Conservation (phyloP, 2,113 vertebrate genomes). For the Cepphus grylle region DNA sequence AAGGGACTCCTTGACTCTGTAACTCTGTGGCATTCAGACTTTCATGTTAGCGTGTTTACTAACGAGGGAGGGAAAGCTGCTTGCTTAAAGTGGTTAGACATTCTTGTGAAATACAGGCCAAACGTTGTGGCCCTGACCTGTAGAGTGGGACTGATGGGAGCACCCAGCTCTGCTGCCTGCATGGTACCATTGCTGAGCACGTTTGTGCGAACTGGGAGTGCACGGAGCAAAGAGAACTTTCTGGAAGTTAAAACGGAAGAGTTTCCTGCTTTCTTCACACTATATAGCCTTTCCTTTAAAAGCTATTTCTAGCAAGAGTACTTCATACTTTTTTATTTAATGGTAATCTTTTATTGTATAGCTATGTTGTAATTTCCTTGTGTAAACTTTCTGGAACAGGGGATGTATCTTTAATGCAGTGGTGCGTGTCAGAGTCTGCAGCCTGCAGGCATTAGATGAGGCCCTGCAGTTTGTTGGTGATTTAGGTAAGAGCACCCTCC, state of each 20-base stretch:
- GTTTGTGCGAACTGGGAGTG: background rate
- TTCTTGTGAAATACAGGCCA: background rate
- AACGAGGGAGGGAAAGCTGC: background rate
- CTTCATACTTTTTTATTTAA: background rate
- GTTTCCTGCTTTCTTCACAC: background rate
- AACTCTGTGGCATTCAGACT: background rate
- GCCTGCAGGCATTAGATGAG: background rate
- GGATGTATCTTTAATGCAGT: background rate
- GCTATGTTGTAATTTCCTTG: background rate
- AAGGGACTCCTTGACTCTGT: background rate
- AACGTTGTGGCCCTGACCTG: too few species aligned
- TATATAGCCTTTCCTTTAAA: background rate
- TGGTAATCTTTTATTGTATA: background rate
- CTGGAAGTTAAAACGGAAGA: background rate
- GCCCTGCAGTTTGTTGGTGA: accelerated
- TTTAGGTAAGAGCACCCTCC: background rate
- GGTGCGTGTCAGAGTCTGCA: background rate
- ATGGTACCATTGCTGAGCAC: background rate
- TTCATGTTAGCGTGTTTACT: background rate
- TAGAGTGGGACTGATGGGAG: background rate
- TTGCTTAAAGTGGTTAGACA: background rate
- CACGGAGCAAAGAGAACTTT: background rate
- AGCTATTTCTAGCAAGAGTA: background rate
- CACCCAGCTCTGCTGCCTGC: background rate
- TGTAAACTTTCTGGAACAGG: background rate